Evolutionary conservation across 2,888 invertebrate genomes (phyloP).

Genomic region (Hirtodrosophila histrioides): DNA sequence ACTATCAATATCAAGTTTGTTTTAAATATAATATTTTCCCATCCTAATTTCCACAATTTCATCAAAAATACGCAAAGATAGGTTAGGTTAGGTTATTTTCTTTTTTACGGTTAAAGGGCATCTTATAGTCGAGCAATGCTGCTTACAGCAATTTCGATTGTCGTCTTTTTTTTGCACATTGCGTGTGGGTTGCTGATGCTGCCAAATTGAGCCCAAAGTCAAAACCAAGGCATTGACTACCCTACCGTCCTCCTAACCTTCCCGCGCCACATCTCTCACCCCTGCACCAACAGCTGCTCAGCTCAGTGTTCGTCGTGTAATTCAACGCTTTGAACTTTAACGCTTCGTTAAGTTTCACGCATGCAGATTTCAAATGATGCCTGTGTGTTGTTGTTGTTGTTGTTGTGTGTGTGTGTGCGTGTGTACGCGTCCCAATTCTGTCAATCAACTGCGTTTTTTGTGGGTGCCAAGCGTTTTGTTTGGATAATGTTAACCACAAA

Average conservation of each 20-base stretch:
- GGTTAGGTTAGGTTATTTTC: too few relatives aligned
- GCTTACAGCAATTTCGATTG: neutral
- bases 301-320: constrained; percentile 58
- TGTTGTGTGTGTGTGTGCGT: constrained; percentile 10
- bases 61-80: too few relatives aligned
- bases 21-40: too few relatives aligned
- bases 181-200: constrained; percentile 37
- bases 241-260: constrained; percentile 2
- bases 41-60: too few relatives aligned
- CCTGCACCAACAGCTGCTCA: neutral
- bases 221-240: constrained; percentile 47
- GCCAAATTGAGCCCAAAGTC: constrained; percentile 53
- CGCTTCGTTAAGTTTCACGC: constrained; percentile 78
- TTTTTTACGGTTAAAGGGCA: neutral
- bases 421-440: constrained; percentile 74
- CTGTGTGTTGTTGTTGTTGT: neutral
- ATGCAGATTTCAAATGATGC: constrained; percentile 74
- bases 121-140: neutral
- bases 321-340: constrained; percentile 79
- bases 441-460: constrained; percentile 80
- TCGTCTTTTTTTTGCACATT: constrained; percentile 22
- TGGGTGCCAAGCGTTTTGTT: constrained; percentile 80
- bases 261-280: neutral
- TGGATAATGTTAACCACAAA: constrained; percentile 76
- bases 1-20: too few relatives aligned